These are phyloP conservation scores for Streptopelia turtur DNA, from an alignment of 2,797 vertebrate species.

Conservation along the genomic window DNA sequence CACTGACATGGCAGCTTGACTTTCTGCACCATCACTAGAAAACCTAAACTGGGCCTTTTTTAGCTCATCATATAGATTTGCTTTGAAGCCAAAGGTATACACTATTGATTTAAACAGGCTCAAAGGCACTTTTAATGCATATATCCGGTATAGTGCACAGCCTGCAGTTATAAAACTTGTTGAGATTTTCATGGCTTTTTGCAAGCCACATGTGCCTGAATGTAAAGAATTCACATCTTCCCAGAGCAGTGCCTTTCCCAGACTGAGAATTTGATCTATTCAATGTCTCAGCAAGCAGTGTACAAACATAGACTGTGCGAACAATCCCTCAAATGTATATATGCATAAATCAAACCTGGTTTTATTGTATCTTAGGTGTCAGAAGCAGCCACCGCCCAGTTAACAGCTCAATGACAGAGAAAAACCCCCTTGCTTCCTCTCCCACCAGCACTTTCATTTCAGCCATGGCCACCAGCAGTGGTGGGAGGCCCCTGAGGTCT, in stretches of 20 bases:
- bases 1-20: neutral
- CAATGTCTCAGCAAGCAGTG: neutral
- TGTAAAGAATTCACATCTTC: neutral
- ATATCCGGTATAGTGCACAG: neutral
- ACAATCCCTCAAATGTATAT: neutral
- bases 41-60: neutral
- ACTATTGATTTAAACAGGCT: neutral
- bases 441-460: neutral
- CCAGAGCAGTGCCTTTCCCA: neutral
- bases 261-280: neutral
- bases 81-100: neutral
- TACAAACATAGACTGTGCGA: neutral
- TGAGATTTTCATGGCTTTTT: neutral
- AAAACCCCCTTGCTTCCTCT: neutral
- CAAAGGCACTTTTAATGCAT: neutral
- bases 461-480: fast-evolving
- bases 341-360: neutral
- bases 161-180: neutral
- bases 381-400: neutral
- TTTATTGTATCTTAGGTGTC: neutral
- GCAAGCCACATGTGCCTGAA: neutral
- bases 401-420: neutral
- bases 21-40: neutral
- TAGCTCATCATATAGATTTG: neutral
- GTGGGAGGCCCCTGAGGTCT: neutral